Conservation (phyloP, 2,888 invertebrate species). For the Heteropelma amictum region DNA sequence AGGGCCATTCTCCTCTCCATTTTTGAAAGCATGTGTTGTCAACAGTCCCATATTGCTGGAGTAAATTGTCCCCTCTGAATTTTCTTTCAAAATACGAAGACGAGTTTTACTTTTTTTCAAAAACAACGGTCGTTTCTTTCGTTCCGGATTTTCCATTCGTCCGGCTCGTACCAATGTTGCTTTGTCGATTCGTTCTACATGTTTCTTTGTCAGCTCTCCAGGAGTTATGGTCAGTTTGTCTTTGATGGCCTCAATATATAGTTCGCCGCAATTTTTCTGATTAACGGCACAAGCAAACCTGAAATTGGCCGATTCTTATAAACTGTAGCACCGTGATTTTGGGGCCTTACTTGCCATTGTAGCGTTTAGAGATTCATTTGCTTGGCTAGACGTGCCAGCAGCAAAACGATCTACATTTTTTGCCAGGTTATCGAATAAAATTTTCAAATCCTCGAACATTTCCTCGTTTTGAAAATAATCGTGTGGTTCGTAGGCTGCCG, state of each 20-base stretch:
- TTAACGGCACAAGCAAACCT: constrained; percentile 36
- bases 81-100: neutral
- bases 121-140: neutral
- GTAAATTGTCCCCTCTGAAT: neutral
- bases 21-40: neutral
- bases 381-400: constrained; percentile 32
- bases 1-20: neutral
- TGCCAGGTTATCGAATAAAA: constrained; percentile 27
- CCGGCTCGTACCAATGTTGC: neutral
- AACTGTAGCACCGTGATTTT: constrained; percentile 42
- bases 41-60: neutral
- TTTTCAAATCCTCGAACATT: neutral
- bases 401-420: constrained; percentile 39
- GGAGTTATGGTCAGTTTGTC: neutral
- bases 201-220: neutral
- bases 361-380: constrained; percentile 33
- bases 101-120: neutral
- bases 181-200: neutral
- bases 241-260: constrained; percentile 4
- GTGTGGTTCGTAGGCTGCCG: neutral
- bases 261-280: constrained; percentile 40
- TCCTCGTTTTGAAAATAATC: neutral
- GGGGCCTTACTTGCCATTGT: constrained; percentile 33
- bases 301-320: constrained; percentile 37
- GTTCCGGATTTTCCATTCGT: neutral